Conservation (phyloP, 2,113 vertebrate genomes). For the Speoplatyrhinus poulsoni region DNA sequence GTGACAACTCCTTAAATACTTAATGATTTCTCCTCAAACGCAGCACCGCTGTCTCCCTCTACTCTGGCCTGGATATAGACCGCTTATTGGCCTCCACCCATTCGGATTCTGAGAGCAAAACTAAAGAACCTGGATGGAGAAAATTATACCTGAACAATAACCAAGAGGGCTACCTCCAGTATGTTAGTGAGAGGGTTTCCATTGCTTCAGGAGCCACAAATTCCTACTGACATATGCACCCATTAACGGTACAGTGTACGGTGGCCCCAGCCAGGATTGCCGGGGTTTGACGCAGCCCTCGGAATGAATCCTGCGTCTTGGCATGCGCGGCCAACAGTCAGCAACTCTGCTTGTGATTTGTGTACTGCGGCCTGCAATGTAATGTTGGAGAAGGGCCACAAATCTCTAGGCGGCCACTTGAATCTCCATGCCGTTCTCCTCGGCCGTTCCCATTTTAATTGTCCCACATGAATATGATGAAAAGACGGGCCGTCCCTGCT, state of each 20-base stretch:
- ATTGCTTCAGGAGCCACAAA: slow-evolving; percentile 59
- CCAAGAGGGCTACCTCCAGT: slow-evolving; percentile 59
- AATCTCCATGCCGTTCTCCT: slow-evolving; percentile 26
- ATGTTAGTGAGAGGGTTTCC: slow-evolving; percentile 53
- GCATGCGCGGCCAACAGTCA: slow-evolving; percentile 68
- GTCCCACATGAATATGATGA: slow-evolving; percentile 43
- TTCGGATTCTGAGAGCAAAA: slow-evolving; percentile 47
- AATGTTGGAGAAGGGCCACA: slow-evolving; percentile 54
- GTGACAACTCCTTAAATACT: slow-evolving; percentile 21
- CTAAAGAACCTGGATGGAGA: slow-evolving; percentile 37
- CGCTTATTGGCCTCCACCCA: slow-evolving; percentile 34
- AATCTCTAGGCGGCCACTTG: slow-evolving; percentile 46
- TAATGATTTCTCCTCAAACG: slow-evolving; percentile 11
- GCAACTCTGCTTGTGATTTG: slow-evolving; percentile 77
- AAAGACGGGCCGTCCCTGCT: slow-evolving; percentile 23
- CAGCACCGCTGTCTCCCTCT: slow-evolving; percentile 4
- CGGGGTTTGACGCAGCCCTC: slow-evolving; percentile 60
- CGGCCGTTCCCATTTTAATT: slow-evolving; percentile 49
- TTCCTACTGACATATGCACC: slow-evolving; percentile 60
- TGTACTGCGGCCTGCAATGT: slow-evolving; percentile 58
- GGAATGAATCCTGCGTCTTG: slow-evolving; percentile 71
- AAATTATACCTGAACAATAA: slow-evolving; percentile 36
- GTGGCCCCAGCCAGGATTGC: slow-evolving; percentile 61
- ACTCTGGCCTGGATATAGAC: slow-evolving; percentile 28
- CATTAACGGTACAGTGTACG: slow-evolving; percentile 61